Percentiles rank a stretch among this genome's conserved stretches.
Evolutionary conservation across 1,140 invertebrate species (phyloP).

Genomic region (Dreissena polymorpha): DNA sequence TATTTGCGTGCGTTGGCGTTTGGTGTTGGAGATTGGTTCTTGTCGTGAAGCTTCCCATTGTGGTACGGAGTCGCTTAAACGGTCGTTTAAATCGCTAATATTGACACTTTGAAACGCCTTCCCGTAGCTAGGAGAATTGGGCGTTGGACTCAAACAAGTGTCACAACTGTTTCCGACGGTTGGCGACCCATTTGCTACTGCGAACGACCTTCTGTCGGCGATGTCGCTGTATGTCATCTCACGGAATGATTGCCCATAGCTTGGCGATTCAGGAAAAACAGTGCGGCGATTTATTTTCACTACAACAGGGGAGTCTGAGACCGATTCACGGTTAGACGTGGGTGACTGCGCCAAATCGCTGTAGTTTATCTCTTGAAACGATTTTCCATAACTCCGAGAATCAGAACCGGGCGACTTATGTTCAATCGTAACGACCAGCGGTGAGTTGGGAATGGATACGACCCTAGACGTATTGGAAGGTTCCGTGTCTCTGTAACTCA

Average conservation of each 20-base stretch:
- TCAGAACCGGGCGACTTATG: background rate
- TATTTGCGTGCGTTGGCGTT: too few relatives aligned
- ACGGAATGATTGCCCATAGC: conserved; percentile 5
- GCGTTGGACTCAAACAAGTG: too few relatives aligned
- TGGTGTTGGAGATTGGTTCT: too few relatives aligned
- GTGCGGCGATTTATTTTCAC: background rate
- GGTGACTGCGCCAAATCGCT: background rate
- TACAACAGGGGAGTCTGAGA: background rate
- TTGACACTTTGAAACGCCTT: conserved; percentile 10
- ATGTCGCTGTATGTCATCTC: background rate
- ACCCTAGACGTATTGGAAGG: too few relatives aligned
- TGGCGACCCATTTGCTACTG: too few relatives aligned
- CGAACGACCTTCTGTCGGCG: background rate
- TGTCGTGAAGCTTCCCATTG: too few relatives aligned
- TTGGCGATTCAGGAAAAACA: background rate
- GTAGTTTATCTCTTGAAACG: background rate
- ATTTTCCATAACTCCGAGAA: conserved; percentile 2
- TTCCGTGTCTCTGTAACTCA: background rate
- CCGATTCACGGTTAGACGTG: background rate
- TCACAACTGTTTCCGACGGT: too few relatives aligned
- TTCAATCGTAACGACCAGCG: background rate
- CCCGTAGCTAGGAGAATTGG: conserved; percentile 1
- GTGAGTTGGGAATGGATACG: background rate
- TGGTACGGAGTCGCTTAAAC: too few relatives aligned
- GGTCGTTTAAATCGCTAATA: background rate